Evolutionary conservation across 2,797 vertebrate species (phyloP), one percentile per base, ranked within the genome.

Genomic region (Spinus pinus): DNA sequence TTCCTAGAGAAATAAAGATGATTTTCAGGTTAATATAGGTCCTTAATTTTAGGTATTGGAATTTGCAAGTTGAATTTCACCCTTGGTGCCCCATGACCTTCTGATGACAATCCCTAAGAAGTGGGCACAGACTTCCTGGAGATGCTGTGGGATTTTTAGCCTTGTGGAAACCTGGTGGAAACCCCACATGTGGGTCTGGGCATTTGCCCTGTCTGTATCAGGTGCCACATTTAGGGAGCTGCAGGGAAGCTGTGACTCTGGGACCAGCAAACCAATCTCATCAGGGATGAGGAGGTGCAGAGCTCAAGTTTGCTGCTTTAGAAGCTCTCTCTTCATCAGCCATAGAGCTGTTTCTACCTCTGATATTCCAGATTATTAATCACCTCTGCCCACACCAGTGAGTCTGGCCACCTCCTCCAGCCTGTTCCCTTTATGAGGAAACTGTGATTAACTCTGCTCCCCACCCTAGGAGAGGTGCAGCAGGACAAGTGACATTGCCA

Each of bases 401-500:
- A 61, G 46, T 14, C 33, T 91, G 80, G 46, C 18, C 57, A 81
- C 28, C 37, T 90, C 24, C 74, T 70, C 41, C 60, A 88, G 25
- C n/a, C 73, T 69, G 13, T 14, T 90, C 37, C 51, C 28, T 85
- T 71, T 19, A 35, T 31, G 28, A 86, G 7, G 14, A 17, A 49
- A 11, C 22, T 69, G 41, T 31, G 81, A 66, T 73, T 81, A 44
- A n/a, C n/a, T 91, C 77, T 92, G 46, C 22, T 64, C 21, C 64
- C 54, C 62, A 72, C 14, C 21, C 35, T 15, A 19, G 46, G 50
- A 74, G 42, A 80, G 33, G 30, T 67, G 17, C n/a, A 83, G 37
- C 70, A 81, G 77, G 44, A 66, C 31, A 54, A n/a, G 47, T 47
- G 66, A 50, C 71, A 37, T 58, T 94, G 86, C 50, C 73, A 69